Evolutionary conservation across 2,888 invertebrate genomes (phyloP).

Genomic region (Parelbella ahira): DNA sequence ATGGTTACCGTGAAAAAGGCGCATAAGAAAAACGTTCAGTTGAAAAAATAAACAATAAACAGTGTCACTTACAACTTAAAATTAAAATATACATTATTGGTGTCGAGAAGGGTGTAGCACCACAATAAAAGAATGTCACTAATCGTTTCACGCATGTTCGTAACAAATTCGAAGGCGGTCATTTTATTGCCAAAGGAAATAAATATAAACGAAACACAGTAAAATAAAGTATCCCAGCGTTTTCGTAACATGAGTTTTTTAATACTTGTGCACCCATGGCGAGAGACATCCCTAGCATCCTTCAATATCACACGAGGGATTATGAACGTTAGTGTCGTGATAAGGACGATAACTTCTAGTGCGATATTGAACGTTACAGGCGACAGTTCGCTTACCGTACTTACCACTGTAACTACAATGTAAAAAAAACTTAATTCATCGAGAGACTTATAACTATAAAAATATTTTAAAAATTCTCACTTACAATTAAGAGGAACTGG

Average conservation of each 20-base stretch:
- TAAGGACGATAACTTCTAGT: slow-evolving; percentile 8
- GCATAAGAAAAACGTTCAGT: slow-evolving; percentile 15
- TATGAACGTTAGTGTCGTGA: slow-evolving; percentile 7
- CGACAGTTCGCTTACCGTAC: slow-evolving; percentile 37
- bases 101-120: slow-evolving; percentile 67
- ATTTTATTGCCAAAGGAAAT: too few relatives aligned
- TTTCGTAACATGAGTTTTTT: slow-evolving; percentile 39
- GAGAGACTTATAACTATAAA: slow-evolving; percentile 77
- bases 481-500: slow-evolving; percentile 80
- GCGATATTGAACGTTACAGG: slow-evolving; percentile 20
- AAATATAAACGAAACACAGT: slow-evolving; percentile 35
- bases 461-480: slow-evolving; percentile 79
- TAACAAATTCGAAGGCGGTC: slow-evolving; percentile 50
- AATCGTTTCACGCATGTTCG: slow-evolving; percentile 49
- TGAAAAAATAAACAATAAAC: slow-evolving; percentile 35
- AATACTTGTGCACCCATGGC: slow-evolving; percentile 54
- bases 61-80: slow-evolving; percentile 60
- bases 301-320: slow-evolving; percentile 21
- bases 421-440: slow-evolving; percentile 68
- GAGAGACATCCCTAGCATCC: slow-evolving; percentile 8
- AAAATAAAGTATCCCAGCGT: slow-evolving; percentile 40
- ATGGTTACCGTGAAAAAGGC: slow-evolving; percentile 11
- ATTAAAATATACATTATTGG: slow-evolving; percentile 60
- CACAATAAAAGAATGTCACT: slow-evolving; percentile 55
- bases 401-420: slow-evolving; percentile 57